These are phyloP conservation scores for Acanthosepion lycidas DNA, from an alignment of 2,888 invertebrate genomes.

Conservation along the genomic window DNA sequence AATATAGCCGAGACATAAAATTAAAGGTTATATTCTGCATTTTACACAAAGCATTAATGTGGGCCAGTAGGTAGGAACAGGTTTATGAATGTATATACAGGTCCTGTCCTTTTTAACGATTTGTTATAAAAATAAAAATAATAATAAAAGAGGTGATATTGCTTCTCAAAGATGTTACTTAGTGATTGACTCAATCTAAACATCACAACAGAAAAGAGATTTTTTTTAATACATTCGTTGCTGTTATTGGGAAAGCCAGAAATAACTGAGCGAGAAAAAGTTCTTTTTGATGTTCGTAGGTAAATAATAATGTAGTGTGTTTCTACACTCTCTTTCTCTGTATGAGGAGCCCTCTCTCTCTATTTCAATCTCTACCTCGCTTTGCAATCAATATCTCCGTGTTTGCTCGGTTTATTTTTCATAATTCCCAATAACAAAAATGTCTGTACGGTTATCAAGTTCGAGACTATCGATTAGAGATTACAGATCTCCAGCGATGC, in stretches of 20 bases:
- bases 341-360: not conserved
- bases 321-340: not conserved
- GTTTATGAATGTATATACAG: not conserved
- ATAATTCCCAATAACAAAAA: not conserved
- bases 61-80: too few species aligned
- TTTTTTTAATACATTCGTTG: not conserved
- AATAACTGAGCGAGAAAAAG: not conserved
- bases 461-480: not conserved
- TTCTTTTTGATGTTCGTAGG: not conserved
- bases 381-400: not conserved
- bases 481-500: not conserved
- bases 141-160: not conserved
- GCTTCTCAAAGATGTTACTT: not conserved
- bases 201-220: not conserved
- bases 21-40: too few species aligned
- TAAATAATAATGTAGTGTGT: not conserved
- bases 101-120: not conserved
- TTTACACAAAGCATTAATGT: too few species aligned
- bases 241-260: not conserved
- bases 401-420: not conserved
- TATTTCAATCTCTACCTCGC: not conserved
- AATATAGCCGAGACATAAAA: too few species aligned
- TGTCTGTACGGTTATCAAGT: not conserved
- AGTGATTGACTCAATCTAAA: not conserved
- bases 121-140: not conserved